phyloP scores from a whole-genome alignment of 2,113 vertebrate genomes.

The Cathartes aura region DNA sequence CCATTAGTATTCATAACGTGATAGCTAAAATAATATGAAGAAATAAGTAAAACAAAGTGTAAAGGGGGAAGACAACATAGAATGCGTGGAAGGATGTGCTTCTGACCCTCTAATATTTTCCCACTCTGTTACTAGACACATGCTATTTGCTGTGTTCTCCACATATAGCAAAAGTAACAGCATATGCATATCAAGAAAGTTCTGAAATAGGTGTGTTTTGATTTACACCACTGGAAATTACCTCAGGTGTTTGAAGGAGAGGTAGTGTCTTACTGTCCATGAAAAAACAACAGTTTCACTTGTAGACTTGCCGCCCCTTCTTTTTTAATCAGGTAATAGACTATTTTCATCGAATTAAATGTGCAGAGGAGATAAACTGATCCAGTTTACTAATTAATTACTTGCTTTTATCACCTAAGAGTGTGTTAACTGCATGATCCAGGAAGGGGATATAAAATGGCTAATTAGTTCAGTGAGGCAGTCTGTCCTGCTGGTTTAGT shows the following conservation, averaged over 20 bases:
- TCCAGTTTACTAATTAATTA: not conserved
- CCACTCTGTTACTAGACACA: not conserved
- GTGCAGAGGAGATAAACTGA: not conserved
- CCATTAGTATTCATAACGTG: not conserved
- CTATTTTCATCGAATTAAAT: not conserved
- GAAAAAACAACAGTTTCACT: not conserved
- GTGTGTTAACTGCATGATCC: not conserved
- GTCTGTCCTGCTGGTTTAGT: not conserved
- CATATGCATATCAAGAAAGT: not conserved
- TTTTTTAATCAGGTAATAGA: not conserved
- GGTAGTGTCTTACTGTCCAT: not conserved
- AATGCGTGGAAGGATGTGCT: not conserved
- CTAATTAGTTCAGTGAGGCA: not conserved
- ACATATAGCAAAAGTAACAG: not conserved
- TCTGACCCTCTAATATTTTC: not conserved
- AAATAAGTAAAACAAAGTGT: not conserved
- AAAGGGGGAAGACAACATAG: not conserved
- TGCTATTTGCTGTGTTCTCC: not conserved
- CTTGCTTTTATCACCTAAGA: not conserved
- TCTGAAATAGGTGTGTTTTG: not conserved
- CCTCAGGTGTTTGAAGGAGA: not conserved
- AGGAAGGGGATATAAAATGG: not conserved
- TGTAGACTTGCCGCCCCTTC: not conserved
- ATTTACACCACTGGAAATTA: not conserved
- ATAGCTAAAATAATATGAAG: not conserved